Evolutionary conservation across 2,888 invertebrate genomes (phyloP).

Genomic region (Eulithis testata): DNA sequence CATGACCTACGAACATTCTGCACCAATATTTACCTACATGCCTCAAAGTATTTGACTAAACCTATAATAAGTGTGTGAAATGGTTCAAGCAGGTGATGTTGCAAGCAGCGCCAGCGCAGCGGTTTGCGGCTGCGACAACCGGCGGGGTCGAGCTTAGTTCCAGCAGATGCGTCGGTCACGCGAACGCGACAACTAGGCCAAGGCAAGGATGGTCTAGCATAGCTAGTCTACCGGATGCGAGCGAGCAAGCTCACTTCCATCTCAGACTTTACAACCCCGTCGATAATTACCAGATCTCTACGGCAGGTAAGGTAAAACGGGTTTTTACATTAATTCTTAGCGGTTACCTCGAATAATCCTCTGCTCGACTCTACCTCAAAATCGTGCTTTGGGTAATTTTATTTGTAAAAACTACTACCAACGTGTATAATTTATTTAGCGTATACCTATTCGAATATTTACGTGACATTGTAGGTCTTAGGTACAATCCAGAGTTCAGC

Average conservation of each 20-base stretch:
- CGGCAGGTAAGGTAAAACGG: not conserved
- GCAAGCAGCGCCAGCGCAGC: conserved; percentile 40
- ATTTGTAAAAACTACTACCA: too few species aligned
- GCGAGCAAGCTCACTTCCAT: conserved; percentile 44
- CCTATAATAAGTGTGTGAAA: conserved; percentile 49
- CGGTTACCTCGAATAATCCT: too few species aligned
- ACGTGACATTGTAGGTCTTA: too few species aligned
- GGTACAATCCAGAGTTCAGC: too few species aligned
- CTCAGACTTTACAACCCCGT: conserved; percentile 42
- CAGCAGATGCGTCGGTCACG: conserved; percentile 69
- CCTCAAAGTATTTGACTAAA: conserved; percentile 23
- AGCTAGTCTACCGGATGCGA: conserved; percentile 57
- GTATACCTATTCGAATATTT: too few species aligned
- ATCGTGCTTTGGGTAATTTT: too few species aligned
- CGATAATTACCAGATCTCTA: conserved; percentile 27
- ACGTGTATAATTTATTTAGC: too few species aligned
- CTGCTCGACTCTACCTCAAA: too few species aligned
- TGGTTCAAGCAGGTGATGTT: conserved; percentile 53
- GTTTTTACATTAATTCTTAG: too few species aligned
- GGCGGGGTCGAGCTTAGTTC: conserved; percentile 47
- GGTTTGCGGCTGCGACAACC: conserved; percentile 48
- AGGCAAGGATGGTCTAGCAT: conserved; percentile 68
- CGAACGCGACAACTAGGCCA: conserved; percentile 65
- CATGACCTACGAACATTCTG: conserved; percentile 31
- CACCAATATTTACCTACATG: conserved; percentile 14